Evolutionary conservation across 2,113 vertebrate genomes (phyloP).

Genomic region (Cyprinodon variegatus): DNA sequence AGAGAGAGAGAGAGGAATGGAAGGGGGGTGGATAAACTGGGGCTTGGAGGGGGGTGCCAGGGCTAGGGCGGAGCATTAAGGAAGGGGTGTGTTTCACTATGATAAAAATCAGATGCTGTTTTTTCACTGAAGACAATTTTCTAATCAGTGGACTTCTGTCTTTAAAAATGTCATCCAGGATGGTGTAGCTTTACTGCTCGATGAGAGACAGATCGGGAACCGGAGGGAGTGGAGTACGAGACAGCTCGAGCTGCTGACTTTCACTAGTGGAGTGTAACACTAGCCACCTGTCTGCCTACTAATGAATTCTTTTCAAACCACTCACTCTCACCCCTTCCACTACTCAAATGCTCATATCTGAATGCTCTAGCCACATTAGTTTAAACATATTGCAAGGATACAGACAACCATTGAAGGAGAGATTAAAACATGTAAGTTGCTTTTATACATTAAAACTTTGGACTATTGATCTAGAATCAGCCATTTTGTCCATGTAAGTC

Average conservation of each 20-base stretch:
- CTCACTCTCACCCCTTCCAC: conserved; percentile 62
- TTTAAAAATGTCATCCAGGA: conserved; percentile 75
- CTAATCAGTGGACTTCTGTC: conserved; percentile 79
- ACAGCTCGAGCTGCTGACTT: conserved; percentile 70
- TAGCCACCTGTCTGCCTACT: conserved; percentile 79
- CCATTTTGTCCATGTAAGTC: background rate
- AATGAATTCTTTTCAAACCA: conserved; percentile 81
- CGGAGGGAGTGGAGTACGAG: conserved; percentile 33
- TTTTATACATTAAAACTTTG: background rate
- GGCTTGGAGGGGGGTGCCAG: conserved; percentile 15
- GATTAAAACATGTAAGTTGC: background rate
- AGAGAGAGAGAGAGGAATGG: conserved; percentile 36
- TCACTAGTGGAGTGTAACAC: conserved; percentile 76
- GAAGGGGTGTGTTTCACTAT: conserved; percentile 66
- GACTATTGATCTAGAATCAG: background rate
- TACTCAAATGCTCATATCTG: conserved; percentile 22
- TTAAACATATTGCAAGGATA: conserved; percentile 38
- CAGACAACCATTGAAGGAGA: conserved; percentile 14
- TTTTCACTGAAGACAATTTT: conserved; percentile 81
- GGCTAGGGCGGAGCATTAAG: background rate
- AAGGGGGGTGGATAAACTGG: background rate
- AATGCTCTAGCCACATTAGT: conserved; percentile 54
- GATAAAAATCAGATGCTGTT: conserved; percentile 82
- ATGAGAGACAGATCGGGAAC: conserved; percentile 11
- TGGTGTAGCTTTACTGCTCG: conserved; percentile 67